A percentile compares a stretch with the other conserved stretches of the same genome.
phyloP scores from a whole-genome alignment of 2,888 invertebrate genomes.

The Athalia rosae region DNA sequence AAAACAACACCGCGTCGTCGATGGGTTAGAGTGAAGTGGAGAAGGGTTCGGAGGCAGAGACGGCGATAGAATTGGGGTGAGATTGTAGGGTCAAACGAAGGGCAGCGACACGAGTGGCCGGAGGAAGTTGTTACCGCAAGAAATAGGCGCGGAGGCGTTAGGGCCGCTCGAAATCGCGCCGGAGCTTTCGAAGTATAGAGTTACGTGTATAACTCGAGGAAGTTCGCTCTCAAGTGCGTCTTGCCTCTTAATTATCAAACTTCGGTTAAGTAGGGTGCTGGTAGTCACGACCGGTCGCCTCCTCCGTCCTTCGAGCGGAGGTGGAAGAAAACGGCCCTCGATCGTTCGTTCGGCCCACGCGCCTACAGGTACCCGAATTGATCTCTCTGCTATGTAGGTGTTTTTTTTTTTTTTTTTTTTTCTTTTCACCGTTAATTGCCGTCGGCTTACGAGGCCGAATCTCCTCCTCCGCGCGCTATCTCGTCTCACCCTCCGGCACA shows the following conservation, averaged over 20 bases:
- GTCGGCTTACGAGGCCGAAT: too few species aligned
- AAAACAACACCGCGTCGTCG: slow-evolving; percentile 8
- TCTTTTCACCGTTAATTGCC: too few species aligned
- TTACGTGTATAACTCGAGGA: slow-evolving; percentile 32
- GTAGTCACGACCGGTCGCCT: slow-evolving; percentile 37
- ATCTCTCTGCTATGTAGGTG: slow-evolving; percentile 11
- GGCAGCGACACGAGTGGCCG: neutral
- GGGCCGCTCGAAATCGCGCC: neutral
- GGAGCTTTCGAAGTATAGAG: slow-evolving; percentile 39
- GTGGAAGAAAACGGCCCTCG: slow-evolving; percentile 29
- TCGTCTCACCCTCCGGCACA: too few species aligned
- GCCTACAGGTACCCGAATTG: neutral
- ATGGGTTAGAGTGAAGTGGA: neutral
- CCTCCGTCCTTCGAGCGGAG: slow-evolving; percentile 7
- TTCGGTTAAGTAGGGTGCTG: slow-evolving; percentile 49
- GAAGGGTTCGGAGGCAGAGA: too few species aligned
- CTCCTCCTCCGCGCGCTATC: too few species aligned
- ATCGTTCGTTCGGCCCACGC: slow-evolving; percentile 12
- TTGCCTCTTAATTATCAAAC: slow-evolving; percentile 64
- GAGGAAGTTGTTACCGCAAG: slow-evolving; percentile 38
- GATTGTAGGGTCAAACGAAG: slow-evolving; percentile 19
- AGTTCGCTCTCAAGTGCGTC: slow-evolving; percentile 35
- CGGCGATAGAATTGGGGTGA: neutral
- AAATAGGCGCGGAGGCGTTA: slow-evolving; percentile 8
- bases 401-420: slow-evolving; percentile 12